Base-by-base conservation (phyloP, 2,888 invertebrate species). In the Carabus problematicus region DNA sequence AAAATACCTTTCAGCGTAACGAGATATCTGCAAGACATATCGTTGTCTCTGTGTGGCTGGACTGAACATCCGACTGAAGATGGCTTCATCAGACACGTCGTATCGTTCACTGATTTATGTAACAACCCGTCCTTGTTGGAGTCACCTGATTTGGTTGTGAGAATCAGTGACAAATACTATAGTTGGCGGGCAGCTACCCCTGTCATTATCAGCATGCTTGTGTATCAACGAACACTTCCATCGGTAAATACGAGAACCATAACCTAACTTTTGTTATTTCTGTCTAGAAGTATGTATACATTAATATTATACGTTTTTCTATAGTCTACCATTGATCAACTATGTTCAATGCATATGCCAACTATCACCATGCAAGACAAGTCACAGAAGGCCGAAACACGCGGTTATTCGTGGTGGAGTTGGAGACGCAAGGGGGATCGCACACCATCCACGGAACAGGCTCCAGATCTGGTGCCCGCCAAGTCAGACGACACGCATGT, bases 101-200 rank as follows among this genome's bases (percentile, higher is more conserved):
- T 90, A 9, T 85, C 86, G 4, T 89, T 85, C 76, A 87, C 88
- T 71, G 87, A 89, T 74, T 82, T 88, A 72, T 89, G 88, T 79
- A 84, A 86, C 74, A 91, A 93, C 81, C 92, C 94, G 62, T 86
- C 86, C 72, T 80, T 94, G 73, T 86, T 94, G 72, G 87, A 91
- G 75, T 90, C 91, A 78, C 92, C 94, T 49, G 91, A 93, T 77
- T 86, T 97, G 76, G 91, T 96, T 72, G 91, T 97, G 75, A 89
- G 93, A 77, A 88, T 97, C 72, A 91, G 91, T 78, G 92, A 92
- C 76, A 94, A 95, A 84, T 93, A 91, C 82, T 92, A 94, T 85
- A 93, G 92, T 77, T 97, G 97, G 96, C 86, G 90, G 74, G 91
- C 92, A 75, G 98, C 97, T 75, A 92, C 93, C 71, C 95, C 97